Percentiles rank a stretch among this genome's conserved stretches.
phyloP scores from a whole-genome alignment of 35 echinoderm and acorn worm genomes.

The Amphiura filiformis region DNA sequence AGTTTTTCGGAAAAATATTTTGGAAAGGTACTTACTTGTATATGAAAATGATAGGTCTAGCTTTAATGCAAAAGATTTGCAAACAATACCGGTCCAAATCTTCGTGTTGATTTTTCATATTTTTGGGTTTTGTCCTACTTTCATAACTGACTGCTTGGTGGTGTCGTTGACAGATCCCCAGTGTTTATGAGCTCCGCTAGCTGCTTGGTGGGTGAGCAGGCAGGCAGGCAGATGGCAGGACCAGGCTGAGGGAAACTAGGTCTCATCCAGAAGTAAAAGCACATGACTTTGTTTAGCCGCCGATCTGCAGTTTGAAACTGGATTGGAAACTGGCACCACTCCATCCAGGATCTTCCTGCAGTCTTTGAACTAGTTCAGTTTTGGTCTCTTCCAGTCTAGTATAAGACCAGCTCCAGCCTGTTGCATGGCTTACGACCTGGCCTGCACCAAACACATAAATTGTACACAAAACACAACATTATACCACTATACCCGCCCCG shows the following conservation, averaged over 20 bases:
- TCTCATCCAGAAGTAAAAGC: background rate
- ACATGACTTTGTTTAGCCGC: background rate
- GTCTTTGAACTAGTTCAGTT: background rate
- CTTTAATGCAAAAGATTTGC: background rate
- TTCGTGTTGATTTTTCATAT: background rate
- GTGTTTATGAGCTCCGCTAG: background rate
- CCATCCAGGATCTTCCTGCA: background rate
- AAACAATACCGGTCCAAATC: too few relatives aligned
- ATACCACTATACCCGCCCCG: background rate
- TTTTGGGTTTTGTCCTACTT: background rate
- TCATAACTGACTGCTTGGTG: background rate
- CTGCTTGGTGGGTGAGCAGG: background rate
- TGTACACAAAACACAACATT: slow-evolving; percentile 9
- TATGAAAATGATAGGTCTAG: background rate
- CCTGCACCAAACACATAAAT: slow-evolving; percentile 5
- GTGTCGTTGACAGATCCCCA: background rate
- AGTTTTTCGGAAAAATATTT: background rate
- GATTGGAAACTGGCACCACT: background rate
- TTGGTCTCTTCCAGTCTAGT: background rate
- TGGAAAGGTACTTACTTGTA: background rate
- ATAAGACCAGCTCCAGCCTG: background rate
- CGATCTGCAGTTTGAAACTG: background rate
- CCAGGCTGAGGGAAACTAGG: background rate
- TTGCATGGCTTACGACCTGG: slow-evolving; percentile 5
- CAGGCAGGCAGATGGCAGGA: background rate